Conservation (phyloP, 1,140 invertebrate species). For the Elysia chlorotica region DNA sequence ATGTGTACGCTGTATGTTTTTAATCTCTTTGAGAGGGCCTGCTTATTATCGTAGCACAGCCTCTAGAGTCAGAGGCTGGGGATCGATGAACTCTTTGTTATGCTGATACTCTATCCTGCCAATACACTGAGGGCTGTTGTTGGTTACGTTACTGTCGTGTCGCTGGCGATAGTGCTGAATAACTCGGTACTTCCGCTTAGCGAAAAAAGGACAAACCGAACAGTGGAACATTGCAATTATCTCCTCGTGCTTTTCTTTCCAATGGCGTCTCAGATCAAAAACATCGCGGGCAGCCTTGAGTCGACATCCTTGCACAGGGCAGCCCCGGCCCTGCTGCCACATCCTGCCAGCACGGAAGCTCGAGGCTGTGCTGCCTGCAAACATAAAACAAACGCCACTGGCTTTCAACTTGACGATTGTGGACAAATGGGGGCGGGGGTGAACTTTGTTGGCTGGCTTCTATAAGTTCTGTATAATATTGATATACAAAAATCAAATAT, state of each 20-base stretch:
- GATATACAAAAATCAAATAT: too few relatives aligned
- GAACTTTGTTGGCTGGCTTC: too few relatives aligned
- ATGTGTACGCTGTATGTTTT: too few relatives aligned
- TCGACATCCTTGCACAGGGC: slow-evolving; percentile 6
- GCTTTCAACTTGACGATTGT: too few relatives aligned
- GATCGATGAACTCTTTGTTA: neutral
- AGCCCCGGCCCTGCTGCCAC: neutral
- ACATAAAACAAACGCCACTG: too few relatives aligned
- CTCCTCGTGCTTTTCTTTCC: slow-evolving; percentile 9
- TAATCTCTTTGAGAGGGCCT: too few relatives aligned
- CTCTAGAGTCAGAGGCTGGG: neutral
- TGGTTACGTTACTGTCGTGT: neutral
- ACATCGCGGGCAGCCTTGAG: neutral
- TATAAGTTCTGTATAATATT: too few relatives aligned
- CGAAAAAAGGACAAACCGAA: neutral
- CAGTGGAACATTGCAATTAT: neutral
- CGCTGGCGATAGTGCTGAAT: neutral
- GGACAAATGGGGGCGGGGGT: too few relatives aligned
- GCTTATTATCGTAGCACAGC: too few relatives aligned
- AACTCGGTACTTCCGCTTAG: slow-evolving; percentile 1
- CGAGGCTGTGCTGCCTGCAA: too few relatives aligned
- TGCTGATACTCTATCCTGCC: neutral
- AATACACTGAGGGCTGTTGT: neutral
- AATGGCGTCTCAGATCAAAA: neutral
- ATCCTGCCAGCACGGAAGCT: too few relatives aligned